Base-by-base conservation (phyloP, 2,113 vertebrate genomes). In the Oenanthe oenanthe region DNA sequence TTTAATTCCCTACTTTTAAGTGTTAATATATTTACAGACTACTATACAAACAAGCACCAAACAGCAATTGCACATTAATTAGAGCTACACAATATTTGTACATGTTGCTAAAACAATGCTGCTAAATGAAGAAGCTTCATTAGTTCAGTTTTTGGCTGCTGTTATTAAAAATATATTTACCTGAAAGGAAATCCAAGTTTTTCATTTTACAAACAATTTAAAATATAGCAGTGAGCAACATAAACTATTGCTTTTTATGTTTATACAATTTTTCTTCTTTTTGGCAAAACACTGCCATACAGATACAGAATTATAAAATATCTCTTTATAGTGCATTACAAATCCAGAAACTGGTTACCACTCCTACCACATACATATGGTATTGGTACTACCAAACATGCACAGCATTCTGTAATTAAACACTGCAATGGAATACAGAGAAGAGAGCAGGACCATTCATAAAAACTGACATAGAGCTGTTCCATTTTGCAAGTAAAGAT, bases 341-440 rank as follows among this genome's bases (percentile, higher is more conserved):
- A 94, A 96, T 93, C 97, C 97, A 98, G 96, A 98, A 95, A 97
- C 97, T 97, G 96, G 97, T 97, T 97, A 98, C 97, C 95, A 95
- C 94, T 94, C 89, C 95, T 96, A 97, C 97, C 98, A 98, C 97
- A 97, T 65, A 97, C 82, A 95, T 92, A 97, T 96, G 96, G 97
- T 96, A 98, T 94, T 97, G 92, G 94, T 95, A 91, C 93, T 92
- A 88, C 92, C 93, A 97, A 92, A 96, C 97, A 97, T 88, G 96
- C 97, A 93, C 2, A 10, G 93, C 96, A 85, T 96, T 93, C 95
- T 97, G 92, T 86, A 74, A 73, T 93, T 81, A 95, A 95, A 81
- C 18, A 90, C 61, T 75, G 94, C 80, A 92, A 89, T 42, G 60
- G 85, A 96, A 89, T 32, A 94, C 50, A 76, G 74, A 95, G 79